Base-by-base conservation (phyloP, 2,113 vertebrate genomes). In the Cavia porcellus region DNA sequence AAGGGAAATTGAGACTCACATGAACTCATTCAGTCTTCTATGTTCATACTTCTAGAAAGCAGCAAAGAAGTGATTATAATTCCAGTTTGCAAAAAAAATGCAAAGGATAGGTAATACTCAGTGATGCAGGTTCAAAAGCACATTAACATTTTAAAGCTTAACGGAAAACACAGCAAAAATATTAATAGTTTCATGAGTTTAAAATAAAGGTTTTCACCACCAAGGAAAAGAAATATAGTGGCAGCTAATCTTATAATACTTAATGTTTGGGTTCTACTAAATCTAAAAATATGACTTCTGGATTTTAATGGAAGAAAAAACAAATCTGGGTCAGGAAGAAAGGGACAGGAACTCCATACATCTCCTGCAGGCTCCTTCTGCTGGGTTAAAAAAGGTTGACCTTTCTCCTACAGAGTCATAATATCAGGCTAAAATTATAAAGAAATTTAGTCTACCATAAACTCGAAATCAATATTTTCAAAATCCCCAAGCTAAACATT, bases 391-490 rank as follows among this genome's bases (percentile, higher is more conserved):
- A 87, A 61, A 82, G n/a, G 24, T 38, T 89, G 47, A 62, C n/a
- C 45, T 64, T 96, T 50, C n/a, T 93, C 32, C 20, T 86, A 28
- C 0, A 32, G 28, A 94, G 47, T 90, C 68, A 87, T 35, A 30
- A 59, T 61, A 92, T 68, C 62, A 95, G 38, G 70, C 70, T 88
- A 96, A 77, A 85, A 87, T 90, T 94, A 90, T 38, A 81, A 93
- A 93, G 80, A 94, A 62, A 96, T 32, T 80, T 45, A 6, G 15
- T 92, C 50, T 96, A 89, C 90, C 55, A 95, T 45, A 90, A 94
- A 92, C 42, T 94, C 62, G 86, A 92, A 91, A 89, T 94, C 83
- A 95, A 64, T 92, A 95, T 70, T 92, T 93, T 92, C 2, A 86
- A 30, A 90, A 87, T n/a, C 35, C 45, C 22, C 57, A 92, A 66